phyloP scores from a whole-genome alignment of 2,113 vertebrate genomes.

The Solea senegalensis region DNA sequence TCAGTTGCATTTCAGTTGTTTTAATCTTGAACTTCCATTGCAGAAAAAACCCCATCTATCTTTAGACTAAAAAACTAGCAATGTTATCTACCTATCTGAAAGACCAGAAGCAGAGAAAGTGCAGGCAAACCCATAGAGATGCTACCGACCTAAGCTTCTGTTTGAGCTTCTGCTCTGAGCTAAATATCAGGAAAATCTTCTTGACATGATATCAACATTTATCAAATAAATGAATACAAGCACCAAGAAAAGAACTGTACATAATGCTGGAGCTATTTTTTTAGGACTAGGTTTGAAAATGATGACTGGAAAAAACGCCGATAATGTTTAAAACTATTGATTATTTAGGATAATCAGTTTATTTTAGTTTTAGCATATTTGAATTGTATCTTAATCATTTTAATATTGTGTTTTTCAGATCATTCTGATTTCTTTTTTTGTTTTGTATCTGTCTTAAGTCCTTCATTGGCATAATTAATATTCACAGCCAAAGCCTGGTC shows the following conservation, averaged over 20 bases:
- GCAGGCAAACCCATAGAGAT: constrained; percentile 3
- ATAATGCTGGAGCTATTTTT: neutral
- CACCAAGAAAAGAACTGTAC: neutral
- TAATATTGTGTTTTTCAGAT: too few species aligned
- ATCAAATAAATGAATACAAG: neutral
- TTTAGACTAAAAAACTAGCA: neutral
- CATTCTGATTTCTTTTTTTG: too few species aligned
- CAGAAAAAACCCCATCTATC: neutral
- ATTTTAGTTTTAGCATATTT: too few species aligned
- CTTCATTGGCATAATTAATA: too few species aligned
- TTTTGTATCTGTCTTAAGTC: too few species aligned
- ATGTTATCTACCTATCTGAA: constrained; percentile 33
- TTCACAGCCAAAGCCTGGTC: too few species aligned
- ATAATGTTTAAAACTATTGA: neutral
- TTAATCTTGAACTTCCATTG: too few species aligned
- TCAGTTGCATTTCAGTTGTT: constrained; percentile 10
- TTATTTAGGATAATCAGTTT: too few species aligned
- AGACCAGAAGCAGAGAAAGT: constrained; percentile 8
- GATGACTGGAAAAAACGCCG: neutral
- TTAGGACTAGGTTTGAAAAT: neutral
- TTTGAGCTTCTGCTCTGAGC: constrained; percentile 6
- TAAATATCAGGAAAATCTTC: neutral
- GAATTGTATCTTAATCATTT: too few species aligned
- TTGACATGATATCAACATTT: neutral
- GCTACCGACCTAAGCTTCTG: constrained; percentile 20